Evolutionary conservation across 2,888 invertebrate genomes (phyloP).

Genomic region (Agrotis segetum): DNA sequence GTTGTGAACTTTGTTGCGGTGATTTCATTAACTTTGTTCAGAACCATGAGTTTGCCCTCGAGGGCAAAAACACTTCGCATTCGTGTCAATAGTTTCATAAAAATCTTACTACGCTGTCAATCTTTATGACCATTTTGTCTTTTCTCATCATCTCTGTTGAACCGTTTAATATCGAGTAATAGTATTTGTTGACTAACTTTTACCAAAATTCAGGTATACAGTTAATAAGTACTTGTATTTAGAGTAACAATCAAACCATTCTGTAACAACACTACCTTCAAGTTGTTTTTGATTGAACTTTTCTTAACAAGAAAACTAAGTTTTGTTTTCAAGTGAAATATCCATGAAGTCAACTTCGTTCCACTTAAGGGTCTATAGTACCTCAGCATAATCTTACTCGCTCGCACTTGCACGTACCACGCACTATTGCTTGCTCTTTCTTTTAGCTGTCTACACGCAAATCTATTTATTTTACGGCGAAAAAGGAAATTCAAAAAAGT

Average conservation of each 20-base stretch:
- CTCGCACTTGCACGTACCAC: too few species aligned
- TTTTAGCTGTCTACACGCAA: too few species aligned
- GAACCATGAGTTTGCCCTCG: neutral
- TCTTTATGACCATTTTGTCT: neutral
- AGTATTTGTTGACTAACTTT: neutral
- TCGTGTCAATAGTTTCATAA: neutral
- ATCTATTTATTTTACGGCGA: too few species aligned
- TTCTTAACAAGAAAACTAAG: neutral
- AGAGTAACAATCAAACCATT: neutral
- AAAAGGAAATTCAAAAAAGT: too few species aligned
- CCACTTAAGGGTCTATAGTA: too few species aligned
- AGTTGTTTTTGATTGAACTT: neutral
- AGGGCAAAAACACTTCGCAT: neutral
- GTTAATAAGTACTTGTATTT: neutral
- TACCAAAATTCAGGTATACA: neutral
- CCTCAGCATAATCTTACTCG: too few species aligned
- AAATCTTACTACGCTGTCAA: neutral
- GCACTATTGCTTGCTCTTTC: too few species aligned
- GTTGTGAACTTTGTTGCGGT: constrained; percentile 19
- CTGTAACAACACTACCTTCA: neutral
- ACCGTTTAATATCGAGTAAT: neutral
- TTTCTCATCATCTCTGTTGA: neutral
- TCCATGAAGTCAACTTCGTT: neutral
- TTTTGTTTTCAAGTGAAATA: constrained; percentile 1
- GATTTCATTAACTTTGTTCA: constrained; percentile 14